Evolutionary conservation across 2,888 invertebrate genomes (phyloP).

Genomic region (Petrolisthes cinctipes): DNA sequence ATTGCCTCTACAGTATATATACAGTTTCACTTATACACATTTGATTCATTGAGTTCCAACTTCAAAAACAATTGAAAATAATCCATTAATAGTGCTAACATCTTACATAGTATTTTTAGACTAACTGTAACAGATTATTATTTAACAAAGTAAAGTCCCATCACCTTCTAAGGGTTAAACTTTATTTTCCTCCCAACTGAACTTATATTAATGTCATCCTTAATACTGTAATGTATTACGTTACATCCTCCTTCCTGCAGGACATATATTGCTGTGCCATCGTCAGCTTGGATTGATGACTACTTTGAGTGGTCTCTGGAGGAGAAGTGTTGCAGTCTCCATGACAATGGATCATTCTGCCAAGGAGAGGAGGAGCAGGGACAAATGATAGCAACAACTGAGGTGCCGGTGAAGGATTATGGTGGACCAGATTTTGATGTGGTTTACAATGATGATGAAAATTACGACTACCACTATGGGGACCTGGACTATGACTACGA

Average conservation of each 20-base stretch:
- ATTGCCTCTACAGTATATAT: neutral
- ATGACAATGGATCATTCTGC: constrained; percentile 54
- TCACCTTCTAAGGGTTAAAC: no score
- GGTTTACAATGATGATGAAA: constrained; percentile 25
- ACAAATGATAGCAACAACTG: no score
- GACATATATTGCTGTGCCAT: constrained; percentile 87
- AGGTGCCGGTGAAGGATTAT: neutral
- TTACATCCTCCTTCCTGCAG: constrained; percentile 68
- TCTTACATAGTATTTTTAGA: no score
- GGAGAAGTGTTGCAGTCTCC: constrained; percentile 44
- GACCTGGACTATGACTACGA: constrained; percentile 46
- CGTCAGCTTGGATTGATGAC: constrained; percentile 96
- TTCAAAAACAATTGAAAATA: no score
- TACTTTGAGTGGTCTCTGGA: constrained; percentile 86
- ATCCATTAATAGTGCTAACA: no score
- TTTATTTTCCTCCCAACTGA: no score
- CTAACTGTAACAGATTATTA: no score
- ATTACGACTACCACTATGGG: constrained; percentile 55
- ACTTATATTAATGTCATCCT: no score
- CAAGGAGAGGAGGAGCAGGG: constrained; percentile 30
- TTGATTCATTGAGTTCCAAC: no score
- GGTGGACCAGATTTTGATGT: constrained; percentile 36
- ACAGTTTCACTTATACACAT: neutral
- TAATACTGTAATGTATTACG: no score
- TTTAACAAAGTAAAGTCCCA: no score